These are phyloP conservation scores for human (Homo sapiens) DNA, from an alignment of 2,113 vertebrate species.

Conservation along the genomic window DNA sequence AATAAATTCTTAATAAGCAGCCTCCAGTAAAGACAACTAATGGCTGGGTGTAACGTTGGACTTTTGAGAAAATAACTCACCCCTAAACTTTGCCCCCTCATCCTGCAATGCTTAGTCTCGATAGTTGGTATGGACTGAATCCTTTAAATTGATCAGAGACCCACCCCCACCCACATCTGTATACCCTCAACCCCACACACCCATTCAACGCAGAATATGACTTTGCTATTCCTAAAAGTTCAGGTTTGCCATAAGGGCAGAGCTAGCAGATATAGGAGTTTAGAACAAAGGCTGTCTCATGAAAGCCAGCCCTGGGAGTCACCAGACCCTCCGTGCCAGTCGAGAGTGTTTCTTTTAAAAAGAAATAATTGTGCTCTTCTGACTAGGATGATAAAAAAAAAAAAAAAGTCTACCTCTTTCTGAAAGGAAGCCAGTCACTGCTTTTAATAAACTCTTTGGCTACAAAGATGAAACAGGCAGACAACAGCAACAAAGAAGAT, in stretches of 20 bases:
- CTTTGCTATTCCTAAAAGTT: background rate
- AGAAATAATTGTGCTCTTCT: constrained; percentile 39
- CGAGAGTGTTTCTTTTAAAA: background rate
- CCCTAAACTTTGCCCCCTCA: no score
- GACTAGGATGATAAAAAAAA: constrained; percentile 37
- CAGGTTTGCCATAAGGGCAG: background rate
- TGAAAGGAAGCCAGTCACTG: constrained; percentile 69
- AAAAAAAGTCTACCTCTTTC: constrained; percentile 15
- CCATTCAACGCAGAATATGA: background rate
- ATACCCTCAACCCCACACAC: accelerated
- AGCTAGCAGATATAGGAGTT: background rate
- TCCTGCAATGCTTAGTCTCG: accelerated
- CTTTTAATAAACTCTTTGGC: constrained; percentile 79
- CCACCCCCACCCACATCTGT: accelerated
- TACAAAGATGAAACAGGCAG: constrained; percentile 77
- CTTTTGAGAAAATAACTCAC: background rate
- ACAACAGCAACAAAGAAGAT: constrained; percentile 80
- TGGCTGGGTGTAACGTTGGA: background rate
- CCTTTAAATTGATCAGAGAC: background rate
- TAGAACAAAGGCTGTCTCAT: background rate
- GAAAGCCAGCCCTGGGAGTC: background rate
- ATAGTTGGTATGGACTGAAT: accelerated
- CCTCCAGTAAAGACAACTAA: background rate
- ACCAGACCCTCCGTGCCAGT: background rate
- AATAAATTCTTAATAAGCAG: background rate